These are phyloP conservation scores for Orius laevigatus DNA, from an alignment of 1,140 invertebrate species.

Conservation along the genomic window DNA sequence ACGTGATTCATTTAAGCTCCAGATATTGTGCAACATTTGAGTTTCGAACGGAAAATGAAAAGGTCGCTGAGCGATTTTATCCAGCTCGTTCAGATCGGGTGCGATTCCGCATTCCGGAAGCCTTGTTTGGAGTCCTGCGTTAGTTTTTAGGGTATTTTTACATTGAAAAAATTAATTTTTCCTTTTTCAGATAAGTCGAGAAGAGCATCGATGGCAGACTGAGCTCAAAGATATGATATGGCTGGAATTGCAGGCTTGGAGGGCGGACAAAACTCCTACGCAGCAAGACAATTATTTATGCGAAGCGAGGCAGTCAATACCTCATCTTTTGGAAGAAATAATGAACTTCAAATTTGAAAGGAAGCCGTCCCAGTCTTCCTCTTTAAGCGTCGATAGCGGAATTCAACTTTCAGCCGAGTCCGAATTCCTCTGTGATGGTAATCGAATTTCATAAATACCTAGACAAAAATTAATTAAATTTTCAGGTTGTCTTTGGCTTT, in stretches of 20 bases:
- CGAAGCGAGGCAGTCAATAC: constrained; percentile 50
- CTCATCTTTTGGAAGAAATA: constrained; percentile 52
- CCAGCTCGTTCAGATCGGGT: neutral
- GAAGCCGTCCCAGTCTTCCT: constrained; percentile 12
- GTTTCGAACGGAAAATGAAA: neutral
- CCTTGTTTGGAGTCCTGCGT: too few relatives aligned
- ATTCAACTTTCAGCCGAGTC: constrained; percentile 11
- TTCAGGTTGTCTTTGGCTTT: constrained; percentile 47
- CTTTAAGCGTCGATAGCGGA: constrained; percentile 26
- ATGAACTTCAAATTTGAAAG: constrained; percentile 34
- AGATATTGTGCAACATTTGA: neutral
- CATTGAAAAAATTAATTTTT: constrained; percentile 5
- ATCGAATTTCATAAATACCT: neutral
- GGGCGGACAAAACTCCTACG: constrained; percentile 48
- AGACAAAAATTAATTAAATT: neutral
- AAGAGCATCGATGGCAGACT: constrained; percentile 73
- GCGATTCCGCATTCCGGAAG: too few relatives aligned
- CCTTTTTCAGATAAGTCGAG: constrained; percentile 48
- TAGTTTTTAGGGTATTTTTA: neutral
- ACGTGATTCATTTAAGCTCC: neutral
- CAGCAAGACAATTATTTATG: constrained; percentile 65
- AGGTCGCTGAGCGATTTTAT: neutral
- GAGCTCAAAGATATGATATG: constrained; percentile 77
- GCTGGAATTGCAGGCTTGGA: constrained; percentile 72
- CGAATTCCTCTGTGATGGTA: neutral